phyloP scores from a whole-genome alignment of 2,113 vertebrate species.

The Jacana jacana region DNA sequence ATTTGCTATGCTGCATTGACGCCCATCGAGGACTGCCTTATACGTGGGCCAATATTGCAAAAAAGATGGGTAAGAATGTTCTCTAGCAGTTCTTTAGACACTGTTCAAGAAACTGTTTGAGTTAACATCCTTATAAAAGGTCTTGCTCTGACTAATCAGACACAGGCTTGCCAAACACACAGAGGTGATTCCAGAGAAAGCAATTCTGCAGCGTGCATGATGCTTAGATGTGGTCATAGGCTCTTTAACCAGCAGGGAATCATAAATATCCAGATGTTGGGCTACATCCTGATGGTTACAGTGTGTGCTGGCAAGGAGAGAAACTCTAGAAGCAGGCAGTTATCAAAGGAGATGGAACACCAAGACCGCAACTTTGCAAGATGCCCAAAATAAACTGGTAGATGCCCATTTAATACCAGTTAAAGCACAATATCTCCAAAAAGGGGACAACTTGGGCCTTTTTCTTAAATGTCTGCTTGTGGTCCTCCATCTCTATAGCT shows the following conservation, averaged over 20 bases:
- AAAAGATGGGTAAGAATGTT: not conserved
- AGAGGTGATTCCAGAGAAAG: constrained; percentile 34
- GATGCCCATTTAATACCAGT: not conserved
- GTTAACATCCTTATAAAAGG: not conserved
- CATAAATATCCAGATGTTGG: constrained; percentile 42
- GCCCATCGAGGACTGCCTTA: not conserved
- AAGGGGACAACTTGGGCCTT: not conserved
- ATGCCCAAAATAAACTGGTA: not conserved
- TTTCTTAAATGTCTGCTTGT: not conserved
- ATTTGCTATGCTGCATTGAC: not conserved
- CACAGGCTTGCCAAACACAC: not conserved
- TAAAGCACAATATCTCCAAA: not conserved
- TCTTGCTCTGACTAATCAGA: not conserved
- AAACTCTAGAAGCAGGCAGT: not conserved
- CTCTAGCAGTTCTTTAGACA: not conserved
- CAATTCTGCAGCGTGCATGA: not conserved
- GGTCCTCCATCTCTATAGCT: not conserved
- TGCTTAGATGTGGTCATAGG: constrained; percentile 26
- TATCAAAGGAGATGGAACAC: not conserved
- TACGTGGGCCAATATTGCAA: not conserved
- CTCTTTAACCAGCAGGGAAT: constrained; percentile 40
- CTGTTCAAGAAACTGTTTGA: not conserved
- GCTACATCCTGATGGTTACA: constrained; percentile 38
- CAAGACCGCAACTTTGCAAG: not conserved
- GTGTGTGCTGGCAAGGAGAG: constrained; percentile 16